phyloP scores from a whole-genome alignment of 2,797 vertebrate genomes.

The Enteromius afrohamiltoni region DNA sequence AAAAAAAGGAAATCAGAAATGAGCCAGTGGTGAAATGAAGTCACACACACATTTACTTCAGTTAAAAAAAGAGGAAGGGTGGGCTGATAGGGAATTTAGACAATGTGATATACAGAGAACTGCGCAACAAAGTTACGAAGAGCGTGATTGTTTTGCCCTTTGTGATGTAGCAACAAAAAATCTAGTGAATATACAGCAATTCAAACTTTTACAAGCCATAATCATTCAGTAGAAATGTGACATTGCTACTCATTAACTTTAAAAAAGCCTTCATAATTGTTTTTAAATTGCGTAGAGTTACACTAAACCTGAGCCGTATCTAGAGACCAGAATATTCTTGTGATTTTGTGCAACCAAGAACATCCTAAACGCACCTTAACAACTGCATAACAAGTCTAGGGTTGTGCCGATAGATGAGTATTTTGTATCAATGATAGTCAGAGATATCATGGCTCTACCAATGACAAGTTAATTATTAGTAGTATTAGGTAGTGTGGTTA shows the following conservation, averaged over 20 bases:
- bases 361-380: background rate
- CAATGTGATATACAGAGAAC: background rate
- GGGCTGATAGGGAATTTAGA: background rate
- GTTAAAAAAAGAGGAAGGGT: background rate
- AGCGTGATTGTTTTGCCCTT: background rate
- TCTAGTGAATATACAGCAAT: background rate
- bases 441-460: no score
- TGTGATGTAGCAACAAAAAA: background rate
- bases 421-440: no score
- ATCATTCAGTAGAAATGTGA: conserved; percentile 9
- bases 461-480: no score
- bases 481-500: no score
- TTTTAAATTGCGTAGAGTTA: background rate
- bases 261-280: background rate
- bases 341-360: background rate
- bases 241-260: conserved; percentile 25
- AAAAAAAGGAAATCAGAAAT: background rate
- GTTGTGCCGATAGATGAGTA: no score
- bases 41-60: background rate
- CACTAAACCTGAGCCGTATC: background rate
- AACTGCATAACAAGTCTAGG: background rate
- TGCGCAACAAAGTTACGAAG: background rate
- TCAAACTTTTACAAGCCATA: background rate
- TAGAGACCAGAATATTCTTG: background rate
- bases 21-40: background rate